Evolutionary conservation across 2,113 vertebrate species (phyloP), one percentile per base, ranked within the genome.

Genomic region (Pelobates fuscus): DNA sequence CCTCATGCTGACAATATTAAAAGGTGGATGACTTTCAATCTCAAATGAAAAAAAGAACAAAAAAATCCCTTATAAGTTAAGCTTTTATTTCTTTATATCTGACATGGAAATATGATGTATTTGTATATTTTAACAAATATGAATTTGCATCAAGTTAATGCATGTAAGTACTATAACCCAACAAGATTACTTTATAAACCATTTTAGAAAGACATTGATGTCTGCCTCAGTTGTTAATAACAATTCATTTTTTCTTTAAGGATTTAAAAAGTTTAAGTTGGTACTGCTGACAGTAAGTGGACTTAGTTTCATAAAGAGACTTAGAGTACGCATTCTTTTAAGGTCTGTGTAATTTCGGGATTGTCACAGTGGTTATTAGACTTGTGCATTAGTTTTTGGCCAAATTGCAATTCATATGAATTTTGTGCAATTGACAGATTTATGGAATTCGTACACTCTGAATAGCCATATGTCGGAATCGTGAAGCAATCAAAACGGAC

Each of bases 131-230:
- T n/a, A n/a, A n/a, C n/a, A n/a, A n/a, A n/a, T n/a, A 71, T 71
- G 49, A 58, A 41, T 57, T 30, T 2, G 25, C 24, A 62, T 49
- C 20, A 58, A 20, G 29, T 71, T 62, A 37, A 30, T 43, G 61
- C 57, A 46, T 61, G 69, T 71, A 71, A 71, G n/a, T 71, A 71
- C 41, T 17, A 43, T 58, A 72, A 72, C 21, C 49, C 32, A 63
- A 72, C 61, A 54, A 54, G 70, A 72, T 63, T 54, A 63, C 27
- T 6, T 24, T 63, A 10, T 54, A 64, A 64, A 72, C 41, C 43
- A 32, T 72, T 62, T 72, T 72, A 63, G 20, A 72, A 72, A 72
- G 63, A 37, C 57, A 32, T 14, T 32, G 67, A 54, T 43, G 46
- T n/a, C 27, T 29, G 70, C 43, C 18, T 43, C 60, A 63, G 70